Base-by-base conservation (phyloP, 1,140 invertebrate species). In the Potamilus streckersoni region DNA sequence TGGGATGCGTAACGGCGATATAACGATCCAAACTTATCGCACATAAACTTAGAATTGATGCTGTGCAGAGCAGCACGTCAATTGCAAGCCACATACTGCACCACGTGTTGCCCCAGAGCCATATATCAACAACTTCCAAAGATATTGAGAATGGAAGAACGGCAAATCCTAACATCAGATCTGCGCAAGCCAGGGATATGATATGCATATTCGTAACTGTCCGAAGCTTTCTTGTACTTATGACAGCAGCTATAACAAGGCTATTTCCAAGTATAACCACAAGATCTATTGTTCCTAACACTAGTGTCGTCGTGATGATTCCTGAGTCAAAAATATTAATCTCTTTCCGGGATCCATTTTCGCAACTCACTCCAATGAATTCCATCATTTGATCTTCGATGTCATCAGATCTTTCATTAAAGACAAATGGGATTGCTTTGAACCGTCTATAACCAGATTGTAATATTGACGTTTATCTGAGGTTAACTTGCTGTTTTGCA, bases 121-220 rank as follows among this genome's bases (percentile, higher is more conserved):
- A 91, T 55, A 79, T 77, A 31, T 79, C 76, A 14, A 82, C 72
- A 17, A 87, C 71, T 76, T 88, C 87, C 15, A 82, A 70, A 17
- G 82, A 73, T n/a, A 88, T 86, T 49, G 86, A 83, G 73, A 91
- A 91, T 8, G 90, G 90, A 72, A 91, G 79, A 61, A 91, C 88
- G 31, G 88, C 71, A 66, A 89, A 81, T 56, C 89, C 90, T 13
- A 91, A 75, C 31, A 90, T 73, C 63, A 91, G 82, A 78, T 91
- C 90, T 19, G 87, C 83, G 49, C 89, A 82, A 0, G 97, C 97
- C 78, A 98, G 91, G 49, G 96, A 97, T 55, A 97, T 94, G 84
- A 98, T 98, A 90, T 98, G 97, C 83, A 96, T 93, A 89, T 98
- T 98, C 59, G 97, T 98, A 76, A 97, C 96, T 71, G 95, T 96